Evolutionary conservation across 2,888 invertebrate genomes (phyloP).

Genomic region (Adelphocoris suturalis): DNA sequence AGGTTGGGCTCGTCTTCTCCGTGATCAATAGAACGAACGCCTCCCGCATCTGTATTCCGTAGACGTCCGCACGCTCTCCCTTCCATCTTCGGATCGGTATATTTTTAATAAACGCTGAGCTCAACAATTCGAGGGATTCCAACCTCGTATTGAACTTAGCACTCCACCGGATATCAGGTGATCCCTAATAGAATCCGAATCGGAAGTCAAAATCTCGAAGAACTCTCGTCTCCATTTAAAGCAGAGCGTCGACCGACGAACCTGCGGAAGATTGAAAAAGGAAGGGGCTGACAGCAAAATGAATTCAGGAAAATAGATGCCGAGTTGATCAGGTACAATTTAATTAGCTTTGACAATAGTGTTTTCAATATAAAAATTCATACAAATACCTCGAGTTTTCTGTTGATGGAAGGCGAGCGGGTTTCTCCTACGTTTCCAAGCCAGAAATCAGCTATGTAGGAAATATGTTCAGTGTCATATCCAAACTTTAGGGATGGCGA

Average conservation of each 20-base stretch:
- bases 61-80: slow-evolving; percentile 35
- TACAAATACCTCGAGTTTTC: too few relatives aligned
- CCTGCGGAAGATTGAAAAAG: too few relatives aligned
- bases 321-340: too few relatives aligned
- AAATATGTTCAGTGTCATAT: too few relatives aligned
- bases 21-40: slow-evolving; percentile 58
- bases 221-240: not conserved
- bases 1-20: not conserved
- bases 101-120: slow-evolving; percentile 53
- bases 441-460: too few relatives aligned
- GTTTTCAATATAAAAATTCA: too few relatives aligned
- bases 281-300: not conserved
- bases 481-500: too few relatives aligned
- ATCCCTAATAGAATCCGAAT: not conserved
- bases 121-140: not conserved
- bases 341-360: too few relatives aligned
- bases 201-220: not conserved
- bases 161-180: not conserved
- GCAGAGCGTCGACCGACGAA: not conserved
- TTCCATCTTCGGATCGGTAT: slow-evolving; percentile 32
- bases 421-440: too few relatives aligned
- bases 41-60: slow-evolving; percentile 57
- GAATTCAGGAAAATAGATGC: too few relatives aligned
- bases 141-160: not conserved
- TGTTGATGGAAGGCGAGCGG: too few relatives aligned